These are phyloP conservation scores for Pelagia noctiluca DNA, from an alignment of 30 jellyfish, hydroid and myxozoan species.

Conservation along the genomic window DNA sequence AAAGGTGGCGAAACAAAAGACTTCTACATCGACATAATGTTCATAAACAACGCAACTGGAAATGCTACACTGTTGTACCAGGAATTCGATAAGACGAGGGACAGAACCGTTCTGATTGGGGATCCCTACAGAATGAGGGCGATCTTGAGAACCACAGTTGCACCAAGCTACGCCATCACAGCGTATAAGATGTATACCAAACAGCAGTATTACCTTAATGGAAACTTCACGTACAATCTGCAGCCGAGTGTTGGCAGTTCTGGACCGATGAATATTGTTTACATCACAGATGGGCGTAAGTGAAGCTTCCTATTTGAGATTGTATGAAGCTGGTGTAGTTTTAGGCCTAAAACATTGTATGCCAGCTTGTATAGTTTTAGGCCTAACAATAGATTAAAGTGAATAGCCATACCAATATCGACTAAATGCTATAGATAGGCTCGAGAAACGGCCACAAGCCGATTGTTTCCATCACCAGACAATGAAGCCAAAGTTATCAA, in stretches of 20 bases:
- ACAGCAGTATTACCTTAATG: slow-evolving; percentile 75
- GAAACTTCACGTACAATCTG: slow-evolving; percentile 40
- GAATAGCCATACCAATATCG: too few relatives aligned
- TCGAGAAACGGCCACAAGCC: too few relatives aligned
- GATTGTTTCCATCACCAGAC: too few relatives aligned
- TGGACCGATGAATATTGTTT: slow-evolving; percentile 79
- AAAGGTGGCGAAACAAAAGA: slow-evolving; percentile 81
- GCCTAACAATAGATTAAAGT: too few relatives aligned
- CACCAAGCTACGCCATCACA: slow-evolving; percentile 67
- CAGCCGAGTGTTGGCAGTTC: slow-evolving; percentile 60
- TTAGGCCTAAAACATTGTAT: too few relatives aligned
- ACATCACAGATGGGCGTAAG: slow-evolving; percentile 93
- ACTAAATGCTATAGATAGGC: too few relatives aligned
- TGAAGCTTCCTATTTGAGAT: too few relatives aligned
- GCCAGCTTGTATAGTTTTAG: too few relatives aligned
- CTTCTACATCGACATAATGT: slow-evolving; percentile 74
- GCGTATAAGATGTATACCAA: slow-evolving; percentile 32
- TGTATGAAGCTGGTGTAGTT: too few relatives aligned
- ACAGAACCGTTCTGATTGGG: slow-evolving; percentile 62
- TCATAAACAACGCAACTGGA: slow-evolving; percentile 77
- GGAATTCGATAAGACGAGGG: slow-evolving; percentile 66
- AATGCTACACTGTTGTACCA: slow-evolving; percentile 73
- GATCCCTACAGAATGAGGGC: slow-evolving; percentile 63
- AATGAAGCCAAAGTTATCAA: too few relatives aligned
- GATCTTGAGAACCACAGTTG: slow-evolving; percentile 64